Base-by-base conservation (phyloP, 2,888 invertebrate species). In the Ochropacha duplaris region DNA sequence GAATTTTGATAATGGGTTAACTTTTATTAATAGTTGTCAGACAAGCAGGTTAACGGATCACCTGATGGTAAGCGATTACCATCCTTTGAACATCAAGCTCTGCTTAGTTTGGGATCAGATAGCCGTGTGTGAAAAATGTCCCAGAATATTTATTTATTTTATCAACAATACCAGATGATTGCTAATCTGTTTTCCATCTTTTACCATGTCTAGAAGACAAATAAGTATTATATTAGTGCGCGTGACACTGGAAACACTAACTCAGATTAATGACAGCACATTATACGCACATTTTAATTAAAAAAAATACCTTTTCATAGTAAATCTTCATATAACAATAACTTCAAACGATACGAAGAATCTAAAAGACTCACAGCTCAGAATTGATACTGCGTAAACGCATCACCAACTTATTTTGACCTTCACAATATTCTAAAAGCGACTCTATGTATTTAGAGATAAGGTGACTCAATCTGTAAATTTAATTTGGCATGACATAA, bases 271-370 rank as follows among this genome's bases (percentile, higher is more conserved):
- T 85, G 81, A 80, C 80, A 71, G 74, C 69, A 63, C 71, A 69
- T 61, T 62, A 64, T 65, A 68, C 64, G 64, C 60, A 65, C 64
- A 69, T 71, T 76, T 72, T 68, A 68, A 75, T 72, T 76, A 71
- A 81, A 78, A 71, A 81, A 78, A 69, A 76, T 74, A 78, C 72
- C 74, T 72, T 31, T 31, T 71, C 69, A 44, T 19, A 19, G 44
- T 44, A 36, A n/a, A n/a, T 36, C 36, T 73, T 71, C 69, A 71
- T 50, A 49, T 71, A 68, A 76, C 77, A 77, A 78, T 77, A 70
- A 74, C 74, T 71, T 68, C 66, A 73, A 74, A 73, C 72, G 75
- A 76, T 83, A 36, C 78, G 79, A 74, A 81, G 76, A 80, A 85
- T 84, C 79, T 78, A 81, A 80, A 81, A 81, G 77, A 31, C 31